A percentile compares a stretch with the other conserved stretches of the same genome.
Conservation (phyloP, 2,888 invertebrate genomes). For the Pandemis corylana region DNA sequence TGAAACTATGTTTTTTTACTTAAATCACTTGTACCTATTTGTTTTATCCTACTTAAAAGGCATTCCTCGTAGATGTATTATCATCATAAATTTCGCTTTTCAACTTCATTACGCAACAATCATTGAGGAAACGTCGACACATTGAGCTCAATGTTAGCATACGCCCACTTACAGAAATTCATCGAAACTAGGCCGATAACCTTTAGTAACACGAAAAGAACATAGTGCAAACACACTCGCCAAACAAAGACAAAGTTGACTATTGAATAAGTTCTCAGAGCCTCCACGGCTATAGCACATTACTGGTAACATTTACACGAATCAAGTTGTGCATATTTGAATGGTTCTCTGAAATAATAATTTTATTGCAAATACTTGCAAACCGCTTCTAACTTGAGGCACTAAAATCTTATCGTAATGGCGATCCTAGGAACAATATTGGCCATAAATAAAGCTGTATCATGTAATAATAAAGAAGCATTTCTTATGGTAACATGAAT, state of each 20-base stretch:
- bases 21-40: not conserved
- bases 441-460: constrained; percentile 8
- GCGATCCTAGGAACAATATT: constrained; percentile 7
- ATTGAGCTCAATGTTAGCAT: constrained; percentile 33
- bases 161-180: constrained; percentile 46
- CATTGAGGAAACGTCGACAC: constrained; percentile 15
- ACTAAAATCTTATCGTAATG: constrained; percentile 1
- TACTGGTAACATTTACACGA: not conserved
- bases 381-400: constrained; percentile 12
- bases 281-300: constrained; percentile 8
- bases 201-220: constrained; percentile 63
- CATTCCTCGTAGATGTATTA: not conserved
- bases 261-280: constrained; percentile 30
- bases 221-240: constrained; percentile 64
- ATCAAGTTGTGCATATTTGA: not conserved
- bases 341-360: not conserved
- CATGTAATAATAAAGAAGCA: not conserved
- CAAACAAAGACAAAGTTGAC: constrained; percentile 55
- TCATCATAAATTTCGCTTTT: constrained; percentile 42
- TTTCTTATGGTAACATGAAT: constrained; percentile 6
- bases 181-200: constrained; percentile 75
- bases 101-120: constrained; percentile 28
- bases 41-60: not conserved
- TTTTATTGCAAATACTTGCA: constrained; percentile 5
- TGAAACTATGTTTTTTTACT: not conserved